These are phyloP conservation scores for Brassicogethes aeneus DNA, from an alignment of 2,888 invertebrate species.

Conservation along the genomic window DNA sequence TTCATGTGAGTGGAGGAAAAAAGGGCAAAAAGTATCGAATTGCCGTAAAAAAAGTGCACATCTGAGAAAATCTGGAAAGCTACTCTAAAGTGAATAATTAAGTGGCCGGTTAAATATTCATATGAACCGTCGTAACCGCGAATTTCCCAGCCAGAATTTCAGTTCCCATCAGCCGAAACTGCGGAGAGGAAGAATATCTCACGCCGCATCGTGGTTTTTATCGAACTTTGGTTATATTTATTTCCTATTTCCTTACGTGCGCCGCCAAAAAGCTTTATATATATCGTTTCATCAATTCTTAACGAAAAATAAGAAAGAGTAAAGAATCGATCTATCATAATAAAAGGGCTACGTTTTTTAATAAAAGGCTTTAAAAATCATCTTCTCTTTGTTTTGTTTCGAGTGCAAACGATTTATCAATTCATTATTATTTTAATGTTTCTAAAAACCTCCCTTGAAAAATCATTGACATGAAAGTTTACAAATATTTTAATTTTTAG, in stretches of 20 bases:
- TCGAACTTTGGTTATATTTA: background rate
- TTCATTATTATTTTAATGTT: too few species aligned
- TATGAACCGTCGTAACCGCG: constrained; percentile 10
- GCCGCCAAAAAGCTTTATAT: background rate
- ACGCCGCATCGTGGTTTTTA: constrained; percentile 5
- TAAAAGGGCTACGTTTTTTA: too few species aligned
- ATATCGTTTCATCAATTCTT: too few species aligned
- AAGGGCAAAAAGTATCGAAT: constrained; percentile 4
- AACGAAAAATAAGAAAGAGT: too few species aligned
- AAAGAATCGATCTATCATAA: too few species aligned
- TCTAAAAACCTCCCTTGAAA: too few species aligned
- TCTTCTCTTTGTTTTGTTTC: too few species aligned
- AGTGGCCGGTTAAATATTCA: constrained; percentile 19
- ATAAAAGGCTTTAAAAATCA: too few species aligned
- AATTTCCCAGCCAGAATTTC: constrained; percentile 3
- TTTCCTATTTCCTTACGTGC: background rate
- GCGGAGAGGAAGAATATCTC: constrained; percentile 1
- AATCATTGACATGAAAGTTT: too few species aligned
- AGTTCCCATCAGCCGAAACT: constrained; percentile 1
- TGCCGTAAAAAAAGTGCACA: constrained; percentile 12
- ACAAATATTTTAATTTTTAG: too few species aligned
- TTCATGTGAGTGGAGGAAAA: too few species aligned
- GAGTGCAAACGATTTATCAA: too few species aligned
- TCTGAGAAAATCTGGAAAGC: constrained; percentile 12
- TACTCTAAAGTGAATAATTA: constrained; percentile 19